A percentile compares a stretch with the other conserved stretches of the same genome.
Evolutionary conservation across 2,888 invertebrate genomes (phyloP).

Genomic region (Aleiodes testaceus): DNA sequence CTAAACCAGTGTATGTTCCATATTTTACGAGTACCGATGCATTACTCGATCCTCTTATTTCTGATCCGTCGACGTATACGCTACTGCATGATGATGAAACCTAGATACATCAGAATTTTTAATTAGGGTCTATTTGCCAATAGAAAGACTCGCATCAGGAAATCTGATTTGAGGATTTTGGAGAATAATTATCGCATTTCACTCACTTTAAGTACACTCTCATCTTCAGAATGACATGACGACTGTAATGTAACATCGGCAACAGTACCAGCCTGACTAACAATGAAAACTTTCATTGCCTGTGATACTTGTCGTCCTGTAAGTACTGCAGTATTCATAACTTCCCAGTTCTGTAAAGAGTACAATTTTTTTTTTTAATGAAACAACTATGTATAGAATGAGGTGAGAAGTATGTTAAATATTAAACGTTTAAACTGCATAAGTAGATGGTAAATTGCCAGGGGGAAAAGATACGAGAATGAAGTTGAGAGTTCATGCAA

Average conservation of each 20-base stretch:
- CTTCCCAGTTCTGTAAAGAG: conserved; percentile 88
- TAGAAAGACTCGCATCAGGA: too few species aligned
- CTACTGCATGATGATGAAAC: conserved; percentile 97
- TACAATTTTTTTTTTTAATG: conserved; percentile 13
- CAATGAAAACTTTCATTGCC: conserved; percentile 95
- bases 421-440: conserved; percentile 25
- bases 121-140: conserved; percentile 12
- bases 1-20: conserved; percentile 91
- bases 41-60: conserved; percentile 94
- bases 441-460: conserved; percentile 26
- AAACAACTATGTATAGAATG: neutral
- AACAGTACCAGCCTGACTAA: conserved; percentile 94
- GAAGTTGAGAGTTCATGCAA: conserved; percentile 24
- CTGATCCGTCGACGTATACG: conserved; percentile 96
- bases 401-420: conserved; percentile 25
- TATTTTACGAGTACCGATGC: conserved; percentile 95
- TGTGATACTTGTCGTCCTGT: conserved; percentile 95
- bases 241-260: conserved; percentile 96
- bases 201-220: conserved; percentile 94
- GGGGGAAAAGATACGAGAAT: conserved; percentile 38
- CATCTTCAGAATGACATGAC: conserved; percentile 95
- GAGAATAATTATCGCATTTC: neutral
- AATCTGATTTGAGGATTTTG: neutral
- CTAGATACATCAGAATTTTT: conserved; percentile 73
- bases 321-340: conserved; percentile 95